phyloP scores from a whole-genome alignment of 2,888 invertebrate species.

The Pimpla rufipes region DNA sequence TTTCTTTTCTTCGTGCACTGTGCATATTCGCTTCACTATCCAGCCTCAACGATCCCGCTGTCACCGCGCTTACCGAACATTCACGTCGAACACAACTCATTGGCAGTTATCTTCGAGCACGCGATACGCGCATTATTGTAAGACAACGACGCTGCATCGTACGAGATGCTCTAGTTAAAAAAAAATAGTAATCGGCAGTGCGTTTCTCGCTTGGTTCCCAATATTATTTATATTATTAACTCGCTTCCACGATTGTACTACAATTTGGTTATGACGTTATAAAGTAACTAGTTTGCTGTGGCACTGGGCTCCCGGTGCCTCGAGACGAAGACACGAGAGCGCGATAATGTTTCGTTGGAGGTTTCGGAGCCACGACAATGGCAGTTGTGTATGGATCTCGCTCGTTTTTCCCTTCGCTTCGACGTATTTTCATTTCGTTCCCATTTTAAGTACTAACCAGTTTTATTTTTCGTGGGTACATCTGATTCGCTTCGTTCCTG shows the following conservation, averaged over 20 bases:
- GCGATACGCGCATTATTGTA: conserved; percentile 49
- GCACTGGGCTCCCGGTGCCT: conserved; percentile 73
- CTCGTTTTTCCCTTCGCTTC: conserved; percentile 15
- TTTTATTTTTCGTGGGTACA: conserved; percentile 51
- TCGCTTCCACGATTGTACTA: conserved; percentile 81
- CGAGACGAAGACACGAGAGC: conserved; percentile 24
- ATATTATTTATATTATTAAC: conserved; percentile 72
- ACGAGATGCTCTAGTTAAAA: conserved; percentile 46
- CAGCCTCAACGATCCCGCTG: conserved; percentile 52
- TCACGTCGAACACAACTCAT: conserved; percentile 55
- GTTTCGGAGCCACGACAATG: conserved; percentile 26
- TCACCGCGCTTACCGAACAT: conserved; percentile 36
- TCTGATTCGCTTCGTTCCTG: conserved; percentile 79
- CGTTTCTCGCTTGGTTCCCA: conserved; percentile 61
- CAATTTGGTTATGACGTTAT: conserved; percentile 82
- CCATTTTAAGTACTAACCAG: conserved; percentile 71
- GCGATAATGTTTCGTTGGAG: conserved; percentile 25
- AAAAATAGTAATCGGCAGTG: conserved; percentile 69
- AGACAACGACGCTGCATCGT: conserved; percentile 53
- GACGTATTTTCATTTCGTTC: conserved; percentile 29
- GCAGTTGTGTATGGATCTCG: conserved; percentile 15
- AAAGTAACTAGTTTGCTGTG: conserved; percentile 78
- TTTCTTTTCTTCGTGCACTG: conserved; percentile 10
- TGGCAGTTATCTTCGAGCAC: conserved; percentile 59
- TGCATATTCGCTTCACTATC: conserved; percentile 23